phyloP scores from a whole-genome alignment of 2,797 vertebrate species.

The Carduelis carduelis region DNA sequence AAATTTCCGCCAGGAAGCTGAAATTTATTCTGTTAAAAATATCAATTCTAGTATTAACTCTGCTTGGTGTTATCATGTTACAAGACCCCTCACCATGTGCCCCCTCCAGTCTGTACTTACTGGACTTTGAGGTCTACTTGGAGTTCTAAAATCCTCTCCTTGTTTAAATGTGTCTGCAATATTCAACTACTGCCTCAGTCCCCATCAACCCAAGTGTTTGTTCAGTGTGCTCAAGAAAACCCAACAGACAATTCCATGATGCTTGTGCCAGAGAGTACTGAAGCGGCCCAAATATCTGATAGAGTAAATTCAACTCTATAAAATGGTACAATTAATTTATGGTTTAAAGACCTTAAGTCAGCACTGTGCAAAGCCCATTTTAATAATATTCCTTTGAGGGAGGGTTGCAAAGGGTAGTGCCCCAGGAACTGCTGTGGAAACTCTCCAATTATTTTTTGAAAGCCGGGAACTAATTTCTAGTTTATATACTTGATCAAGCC shows the following conservation, averaged over 20 bases:
- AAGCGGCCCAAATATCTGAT: neutral
- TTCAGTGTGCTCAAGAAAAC: neutral
- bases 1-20: neutral
- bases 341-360: neutral
- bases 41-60: neutral
- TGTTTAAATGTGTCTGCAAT: neutral
- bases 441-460: neutral
- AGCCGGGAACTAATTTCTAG: neutral
- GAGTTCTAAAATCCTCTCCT: neutral
- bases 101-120: neutral
- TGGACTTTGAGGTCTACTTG: neutral
- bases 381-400: neutral
- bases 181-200: neutral
- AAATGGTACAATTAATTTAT: neutral
- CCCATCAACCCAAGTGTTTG: rapidly evolving
- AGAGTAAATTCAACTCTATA: neutral
- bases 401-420: neutral
- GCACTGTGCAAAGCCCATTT: neutral
- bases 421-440: neutral
- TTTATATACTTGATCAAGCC: neutral
- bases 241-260: neutral
- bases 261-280: neutral
- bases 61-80: neutral
- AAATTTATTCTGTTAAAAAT: neutral
- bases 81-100: rapidly evolving